Conservation (phyloP, 1,140 invertebrate genomes). For the Papilio polytes region DNA sequence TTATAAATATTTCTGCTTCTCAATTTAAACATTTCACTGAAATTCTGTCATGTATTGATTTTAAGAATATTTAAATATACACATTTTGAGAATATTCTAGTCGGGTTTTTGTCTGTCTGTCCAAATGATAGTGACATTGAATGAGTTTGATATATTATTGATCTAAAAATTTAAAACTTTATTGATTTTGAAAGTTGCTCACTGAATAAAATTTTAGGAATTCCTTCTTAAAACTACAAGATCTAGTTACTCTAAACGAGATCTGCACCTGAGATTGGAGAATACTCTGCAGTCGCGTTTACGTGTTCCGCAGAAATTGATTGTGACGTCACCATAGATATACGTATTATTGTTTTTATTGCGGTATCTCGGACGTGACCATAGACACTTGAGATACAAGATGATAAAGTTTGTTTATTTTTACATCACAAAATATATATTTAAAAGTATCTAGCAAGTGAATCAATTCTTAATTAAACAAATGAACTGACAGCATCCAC, state of each 20-base stretch:
- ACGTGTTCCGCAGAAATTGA: conserved; percentile 33
- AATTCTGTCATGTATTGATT: not conserved
- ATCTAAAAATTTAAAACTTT: too few relatives aligned
- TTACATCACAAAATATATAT: not conserved
- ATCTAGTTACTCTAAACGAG: conserved; percentile 1
- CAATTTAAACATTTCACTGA: not conserved
- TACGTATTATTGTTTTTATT: conserved; percentile 9
- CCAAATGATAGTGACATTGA: too few relatives aligned
- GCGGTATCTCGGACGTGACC: not conserved
- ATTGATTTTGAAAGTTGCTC: not conserved
- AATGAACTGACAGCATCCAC: not conserved
- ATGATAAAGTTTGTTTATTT: not conserved
- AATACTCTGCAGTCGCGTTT: conserved; percentile 13
- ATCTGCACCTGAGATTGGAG: conserved; percentile 29
- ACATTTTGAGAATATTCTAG: not conserved
- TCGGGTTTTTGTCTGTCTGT: not conserved
- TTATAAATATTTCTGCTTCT: not conserved
- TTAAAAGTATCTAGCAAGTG: not conserved
- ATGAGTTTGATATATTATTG: too few relatives aligned
- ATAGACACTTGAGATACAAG: not conserved
- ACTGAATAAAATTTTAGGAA: not conserved
- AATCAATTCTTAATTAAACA: not conserved
- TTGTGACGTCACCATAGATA: conserved; percentile 5
- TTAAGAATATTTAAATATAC: not conserved
- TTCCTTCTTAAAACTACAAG: not conserved